Evolutionary conservation across 2,888 invertebrate species (phyloP).

Genomic region (Cenopis cana): DNA sequence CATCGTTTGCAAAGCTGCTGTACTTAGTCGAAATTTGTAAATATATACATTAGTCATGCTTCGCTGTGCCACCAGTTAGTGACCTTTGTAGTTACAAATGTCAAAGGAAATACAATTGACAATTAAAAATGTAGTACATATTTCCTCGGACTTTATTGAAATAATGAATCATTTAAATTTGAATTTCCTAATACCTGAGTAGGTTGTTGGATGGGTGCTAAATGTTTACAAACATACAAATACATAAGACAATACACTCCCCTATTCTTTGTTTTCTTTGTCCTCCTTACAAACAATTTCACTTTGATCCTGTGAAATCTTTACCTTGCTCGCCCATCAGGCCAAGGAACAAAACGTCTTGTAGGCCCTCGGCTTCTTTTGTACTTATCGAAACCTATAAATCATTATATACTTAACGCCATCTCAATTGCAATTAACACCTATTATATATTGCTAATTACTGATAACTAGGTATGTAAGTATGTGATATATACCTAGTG

Average conservation of each 20-base stretch:
- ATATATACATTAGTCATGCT: conserved; percentile 22
- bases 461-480: no score
- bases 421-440: conserved; percentile 21
- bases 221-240: not conserved
- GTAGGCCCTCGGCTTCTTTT: conserved; percentile 6
- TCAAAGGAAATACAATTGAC: conserved; percentile 3
- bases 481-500: conserved; percentile 27
- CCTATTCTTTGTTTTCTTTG: not conserved
- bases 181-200: not conserved
- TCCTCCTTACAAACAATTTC: conserved; percentile 6
- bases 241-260: not conserved
- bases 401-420: conserved; percentile 13
- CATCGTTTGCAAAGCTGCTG: conserved; percentile 5
- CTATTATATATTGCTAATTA: conserved; percentile 23
- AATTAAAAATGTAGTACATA: not conserved
- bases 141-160: conserved; percentile 4
- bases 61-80: conserved; percentile 13
- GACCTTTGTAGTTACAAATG: conserved; percentile 14
- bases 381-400: conserved; percentile 27
- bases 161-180: not conserved
- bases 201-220: not conserved
- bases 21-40: conserved; percentile 17
- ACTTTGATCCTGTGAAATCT: not conserved
- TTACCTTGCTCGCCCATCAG: not conserved
- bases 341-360: conserved; percentile 9